Base-by-base conservation (phyloP, 1,140 invertebrate genomes). In the Sinella curviseta region DNA sequence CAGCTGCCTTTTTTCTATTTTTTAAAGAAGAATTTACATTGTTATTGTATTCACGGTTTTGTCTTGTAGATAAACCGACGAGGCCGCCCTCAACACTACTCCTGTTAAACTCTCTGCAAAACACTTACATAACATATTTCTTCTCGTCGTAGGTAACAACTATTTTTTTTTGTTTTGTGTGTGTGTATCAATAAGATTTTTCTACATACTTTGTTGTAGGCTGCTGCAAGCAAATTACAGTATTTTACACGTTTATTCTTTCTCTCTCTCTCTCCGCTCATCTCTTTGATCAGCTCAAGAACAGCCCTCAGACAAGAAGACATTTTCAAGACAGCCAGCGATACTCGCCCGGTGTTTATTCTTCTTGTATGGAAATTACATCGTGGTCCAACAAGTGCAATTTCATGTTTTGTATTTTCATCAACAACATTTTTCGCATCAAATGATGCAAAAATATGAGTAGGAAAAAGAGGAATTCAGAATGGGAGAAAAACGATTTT, bases 81-180 rank as follows among this genome's bases (percentile, higher is more conserved):
- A 70, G 24, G 65, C 65, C 65, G 65, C 65, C 65, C 65, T 70
- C 65, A 70, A 70, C 65, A 60, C 55, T n/a, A n/a, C n/a, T n/a
- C n/a, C n/a, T n/a, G n/a, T n/a, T n/a, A n/a, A n/a, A n/a, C n/a
- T 60, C 55, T 3, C 39, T 8, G 39, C 39, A 17, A 48, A 48
- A 17, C 39, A 60, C 65, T 70, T 70, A 70, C 65, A 70, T 70
- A 70, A 70, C 65, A 31, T 33, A 70, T 70, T 70, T 33, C n/a
- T 12, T 60, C 55, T 60, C 8, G 55, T 60, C 8, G 8, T 14
- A 60, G 55, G 55, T 24, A 60, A 60, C n/a, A n/a, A n/a, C n/a
- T n/a, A 20, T 48, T 12, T 48, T 12, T 48, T 48, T 48, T 20
- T 48, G 8, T 48, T 48, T 48, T 48, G 39, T 48, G 39, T 8